Conservation (phyloP, 2,797 vertebrate species). For the Mustela erminea region DNA sequence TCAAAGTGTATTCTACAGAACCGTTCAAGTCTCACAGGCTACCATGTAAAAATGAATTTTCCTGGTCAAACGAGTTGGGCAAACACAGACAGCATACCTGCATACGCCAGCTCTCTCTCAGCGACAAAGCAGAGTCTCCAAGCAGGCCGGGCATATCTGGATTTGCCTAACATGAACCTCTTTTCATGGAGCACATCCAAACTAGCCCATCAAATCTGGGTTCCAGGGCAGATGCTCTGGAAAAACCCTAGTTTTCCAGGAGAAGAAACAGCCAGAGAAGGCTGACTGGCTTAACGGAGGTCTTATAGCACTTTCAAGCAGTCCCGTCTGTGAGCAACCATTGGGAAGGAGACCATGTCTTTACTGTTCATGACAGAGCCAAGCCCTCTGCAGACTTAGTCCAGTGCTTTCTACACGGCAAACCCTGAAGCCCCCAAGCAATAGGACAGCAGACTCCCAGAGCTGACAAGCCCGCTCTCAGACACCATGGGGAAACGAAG, state of each 20-base stretch:
- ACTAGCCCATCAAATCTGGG: neutral
- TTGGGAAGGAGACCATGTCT: neutral
- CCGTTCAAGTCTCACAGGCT: neutral
- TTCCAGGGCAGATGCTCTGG: neutral
- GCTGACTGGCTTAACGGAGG: neutral
- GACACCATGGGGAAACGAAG: neutral
- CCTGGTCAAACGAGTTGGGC: neutral
- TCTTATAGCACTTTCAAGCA: neutral
- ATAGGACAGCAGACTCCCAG: neutral
- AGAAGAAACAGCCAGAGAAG: neutral
- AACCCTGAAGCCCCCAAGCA: neutral
- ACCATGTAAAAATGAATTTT: neutral
- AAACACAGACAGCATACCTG: rapidly evolving
- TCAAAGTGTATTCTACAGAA: neutral
- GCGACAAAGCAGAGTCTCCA: neutral
- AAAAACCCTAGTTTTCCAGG: neutral
- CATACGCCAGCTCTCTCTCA: neutral
- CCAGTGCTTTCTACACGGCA: neutral
- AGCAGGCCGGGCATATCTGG: neutral
- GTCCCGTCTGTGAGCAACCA: rapidly evolving
- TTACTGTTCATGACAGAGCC: neutral
- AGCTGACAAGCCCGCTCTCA: no score
- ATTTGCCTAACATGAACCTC: neutral
- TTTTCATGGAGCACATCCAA: neutral
- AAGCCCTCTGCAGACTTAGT: neutral